Percentiles rank a stretch among this genome's conserved stretches.
Conservation (phyloP, 2,113 vertebrate species). For the Gallinago undulata region DNA sequence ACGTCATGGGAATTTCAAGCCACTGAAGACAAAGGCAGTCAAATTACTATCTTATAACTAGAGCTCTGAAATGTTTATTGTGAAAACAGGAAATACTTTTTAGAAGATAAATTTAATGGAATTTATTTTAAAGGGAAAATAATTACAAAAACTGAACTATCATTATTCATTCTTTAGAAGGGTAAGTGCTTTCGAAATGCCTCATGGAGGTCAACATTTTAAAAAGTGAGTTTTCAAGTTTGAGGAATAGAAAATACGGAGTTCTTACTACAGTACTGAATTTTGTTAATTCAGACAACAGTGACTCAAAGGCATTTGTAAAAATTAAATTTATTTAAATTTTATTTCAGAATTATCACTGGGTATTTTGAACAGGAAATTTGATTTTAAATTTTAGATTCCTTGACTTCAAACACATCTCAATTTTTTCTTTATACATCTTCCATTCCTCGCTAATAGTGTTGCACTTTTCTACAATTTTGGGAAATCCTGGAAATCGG, state of each 20-base stretch:
- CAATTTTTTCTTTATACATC: conserved; percentile 90
- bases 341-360: not conserved
- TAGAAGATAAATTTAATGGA: not conserved
- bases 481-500: conserved; percentile 98
- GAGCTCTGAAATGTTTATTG: conserved; percentile 2
- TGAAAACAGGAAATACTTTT: conserved; percentile 49
- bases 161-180: not conserved
- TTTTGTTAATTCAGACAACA: not conserved
- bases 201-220: not conserved
- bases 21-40: not conserved
- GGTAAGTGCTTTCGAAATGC: not conserved
- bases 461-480: conserved; percentile 98
- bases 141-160: not conserved
- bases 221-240: not conserved
- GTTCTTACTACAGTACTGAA: not conserved
- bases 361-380: not conserved
- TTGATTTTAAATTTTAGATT: conserved; percentile 48
- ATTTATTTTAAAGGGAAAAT: not conserved
- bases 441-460: conserved; percentile 96
- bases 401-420: conserved; percentile 94
- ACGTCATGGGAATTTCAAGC: not conserved
- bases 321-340: not conserved
- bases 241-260: not conserved
- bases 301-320: not conserved
- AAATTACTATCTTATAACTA: not conserved